These are phyloP conservation scores for Chiropotes sagulatus DNA, from an alignment of 2,797 vertebrate species.

Conservation along the genomic window DNA sequence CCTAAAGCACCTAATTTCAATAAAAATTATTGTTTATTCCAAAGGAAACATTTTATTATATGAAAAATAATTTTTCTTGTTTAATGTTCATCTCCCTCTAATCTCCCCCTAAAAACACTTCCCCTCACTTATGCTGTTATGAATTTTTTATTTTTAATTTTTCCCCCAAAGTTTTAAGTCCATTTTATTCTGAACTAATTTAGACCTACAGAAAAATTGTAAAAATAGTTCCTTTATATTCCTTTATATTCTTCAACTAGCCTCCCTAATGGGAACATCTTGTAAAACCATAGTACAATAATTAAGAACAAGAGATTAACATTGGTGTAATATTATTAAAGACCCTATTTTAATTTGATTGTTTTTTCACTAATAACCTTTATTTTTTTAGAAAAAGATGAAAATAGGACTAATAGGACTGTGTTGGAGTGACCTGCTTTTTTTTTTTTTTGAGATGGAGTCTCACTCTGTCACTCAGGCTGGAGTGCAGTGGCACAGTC, in stretches of 20 bases:
- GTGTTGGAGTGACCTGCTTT: neutral
- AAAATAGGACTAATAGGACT: neutral
- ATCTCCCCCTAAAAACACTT: neutral
- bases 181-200: neutral
- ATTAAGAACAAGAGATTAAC: neutral
- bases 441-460: neutral
- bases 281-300: neutral
- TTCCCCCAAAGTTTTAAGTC: neutral
- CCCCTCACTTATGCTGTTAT: neutral
- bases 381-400: neutral
- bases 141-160: neutral
- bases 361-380: neutral
- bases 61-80: neutral
- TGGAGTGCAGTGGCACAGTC: neutral
- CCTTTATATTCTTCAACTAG: neutral
- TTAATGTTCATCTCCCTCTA: neutral
- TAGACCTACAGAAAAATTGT: neutral
- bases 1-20: neutral
- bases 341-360: neutral
- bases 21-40: neutral
- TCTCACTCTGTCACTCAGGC: neutral
- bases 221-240: neutral
- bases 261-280: neutral
- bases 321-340: neutral
- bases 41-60: neutral